Evolutionary conservation across 2,888 invertebrate species (phyloP), one percentile per base, ranked within the genome.

Genomic region (Hypsopygia costalis): DNA sequence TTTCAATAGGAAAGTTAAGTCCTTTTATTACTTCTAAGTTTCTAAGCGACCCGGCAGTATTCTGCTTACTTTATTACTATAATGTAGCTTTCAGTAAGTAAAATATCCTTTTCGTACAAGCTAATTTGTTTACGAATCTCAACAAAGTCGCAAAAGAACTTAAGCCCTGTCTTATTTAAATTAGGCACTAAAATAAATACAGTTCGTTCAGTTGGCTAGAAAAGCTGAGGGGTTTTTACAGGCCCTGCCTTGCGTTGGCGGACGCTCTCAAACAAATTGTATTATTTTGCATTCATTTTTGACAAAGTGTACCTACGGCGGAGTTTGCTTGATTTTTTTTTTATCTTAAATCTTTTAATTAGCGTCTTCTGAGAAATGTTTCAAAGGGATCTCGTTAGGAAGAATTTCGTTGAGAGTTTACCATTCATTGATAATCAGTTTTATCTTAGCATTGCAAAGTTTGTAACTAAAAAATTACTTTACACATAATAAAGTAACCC

Each of bases 231-330:
- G 62, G 69, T 69, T 78, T 78, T 77, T 77, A 75, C 77, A 76
- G 77, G 73, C 71, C 69, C 66, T 57, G 67, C 59, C 62, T 62
- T 63, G 41, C 59, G 59, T 58, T 59, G 57, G 66, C 58, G 69
- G 63, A 68, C 63, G 72, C 78, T 82, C 71, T 82, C 73, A 78
- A 68, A 74, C 66, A 81, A 85, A 86, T 86, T 86, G 86, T 86
- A 87, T 87, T 86, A 85, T 83, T 85, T 85, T 81, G 81, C 86
- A 87, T 88, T 81, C 71, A 81, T 78, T 85, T 83, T 81, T 85
- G 78, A 80, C 78, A 78, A 79, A 79, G 76, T 73, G 70, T 68
- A 67, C 71, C 72, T 66, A 58, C 58, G 57, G 52, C 54, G 54
- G 46, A 62, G 55, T 59, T 64, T 55, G 54, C 60, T 64, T 57